Percentiles rank a stretch among this genome's conserved stretches.
phyloP scores from a whole-genome alignment of 2,888 invertebrate genomes.

The Ormyrus pomaceus region DNA sequence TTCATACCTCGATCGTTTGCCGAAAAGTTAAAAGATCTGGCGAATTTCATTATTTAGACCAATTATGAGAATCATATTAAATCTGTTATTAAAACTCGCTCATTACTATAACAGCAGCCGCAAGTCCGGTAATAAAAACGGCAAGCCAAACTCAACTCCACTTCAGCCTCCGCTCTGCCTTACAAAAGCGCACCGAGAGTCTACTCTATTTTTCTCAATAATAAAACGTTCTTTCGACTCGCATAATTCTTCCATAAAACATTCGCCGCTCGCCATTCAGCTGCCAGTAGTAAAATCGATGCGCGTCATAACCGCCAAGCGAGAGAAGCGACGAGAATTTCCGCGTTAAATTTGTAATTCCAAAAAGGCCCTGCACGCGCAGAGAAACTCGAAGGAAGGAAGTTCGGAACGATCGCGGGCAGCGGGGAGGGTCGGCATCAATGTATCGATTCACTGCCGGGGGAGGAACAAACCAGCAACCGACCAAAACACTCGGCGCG shows the following conservation, averaged over 20 bases:
- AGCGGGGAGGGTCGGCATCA: background rate
- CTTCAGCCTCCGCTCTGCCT: too few species aligned
- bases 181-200: background rate
- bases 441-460: background rate
- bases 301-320: background rate
- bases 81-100: too few species aligned
- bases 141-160: too few species aligned
- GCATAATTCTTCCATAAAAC: slow-evolving; percentile 44
- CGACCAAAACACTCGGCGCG: slow-evolving; percentile 13
- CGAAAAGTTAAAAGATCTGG: too few species aligned
- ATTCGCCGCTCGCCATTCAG: slow-evolving; percentile 14
- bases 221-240: slow-evolving; percentile 13
- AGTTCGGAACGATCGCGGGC: background rate
- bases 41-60: too few species aligned
- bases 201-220: slow-evolving; percentile 5
- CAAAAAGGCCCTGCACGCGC: background rate
- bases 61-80: too few species aligned
- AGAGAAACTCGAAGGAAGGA: background rate
- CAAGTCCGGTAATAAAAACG: too few species aligned
- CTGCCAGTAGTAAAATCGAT: slow-evolving; percentile 42
- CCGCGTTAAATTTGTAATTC: slow-evolving; percentile 46
- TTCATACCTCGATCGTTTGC: too few species aligned
- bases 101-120: too few species aligned
- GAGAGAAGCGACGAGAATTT: background rate
- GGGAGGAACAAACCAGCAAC: slow-evolving; percentile 1